Evolutionary conservation across 2,888 invertebrate genomes (phyloP), one percentile per base, ranked within the genome.

Genomic region (Creontiades dilutus): DNA sequence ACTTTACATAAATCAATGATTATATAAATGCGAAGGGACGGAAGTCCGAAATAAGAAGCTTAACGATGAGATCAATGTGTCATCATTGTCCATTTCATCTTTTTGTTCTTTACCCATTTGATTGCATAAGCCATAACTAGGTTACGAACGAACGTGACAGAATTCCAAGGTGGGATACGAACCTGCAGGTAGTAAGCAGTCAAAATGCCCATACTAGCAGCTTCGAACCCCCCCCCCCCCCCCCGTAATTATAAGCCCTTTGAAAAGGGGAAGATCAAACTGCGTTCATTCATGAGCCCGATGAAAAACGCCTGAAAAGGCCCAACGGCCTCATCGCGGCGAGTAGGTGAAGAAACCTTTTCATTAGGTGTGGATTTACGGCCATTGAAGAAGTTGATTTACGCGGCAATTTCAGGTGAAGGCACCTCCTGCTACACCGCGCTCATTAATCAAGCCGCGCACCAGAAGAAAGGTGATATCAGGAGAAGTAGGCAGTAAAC

Each of bases 351-450:
- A 68, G 68, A 68, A 68, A 68, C 68, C 68, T 68, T 68, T 68
- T 68, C 68, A 68, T 68, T 68, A 68, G 23, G 68, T 68, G 68
- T 68, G 68, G 68, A 68, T 68, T 68, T 68, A 68, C 68, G 68
- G 68, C 68, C 68, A 68, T 68, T 68, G 68, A 68, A 68, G 68
- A 23, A 68, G 68, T 68, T 68, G 68, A 68, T 68, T 68, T 68
- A 68, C 68, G 68, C 68, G 68, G 68, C 27, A 68, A 68, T 68
- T 68, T 68, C 68, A 68, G 68, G 23, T 23, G 68, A 19, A 68
- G 23, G 19, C 61, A 19, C 68, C 68, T 68, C 68, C 23, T 68
- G 68, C 27, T 5, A 19, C 23, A n/a, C 23, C 23, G 23, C 27
- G 23, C 11, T 68, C 68, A 68, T 68, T 68, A 68, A 68, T 68